Evolutionary conservation across 2,113 vertebrate species (phyloP).

Genomic region (Apodemus speciosus): DNA sequence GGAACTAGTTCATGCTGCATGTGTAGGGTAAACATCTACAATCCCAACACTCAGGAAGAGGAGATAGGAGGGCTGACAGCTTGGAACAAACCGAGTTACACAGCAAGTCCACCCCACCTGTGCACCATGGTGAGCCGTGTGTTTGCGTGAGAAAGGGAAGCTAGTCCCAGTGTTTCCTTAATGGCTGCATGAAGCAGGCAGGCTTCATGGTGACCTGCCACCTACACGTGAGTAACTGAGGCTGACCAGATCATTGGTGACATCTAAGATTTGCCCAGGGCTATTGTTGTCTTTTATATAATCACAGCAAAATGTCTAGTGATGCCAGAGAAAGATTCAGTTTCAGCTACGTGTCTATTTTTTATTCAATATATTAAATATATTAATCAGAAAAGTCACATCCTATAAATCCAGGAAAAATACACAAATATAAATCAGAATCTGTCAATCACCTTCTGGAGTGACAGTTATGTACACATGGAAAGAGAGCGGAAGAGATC

Average conservation of each 20-base stretch:
- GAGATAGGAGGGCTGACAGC: not conserved
- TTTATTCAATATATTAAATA: constrained; percentile 80
- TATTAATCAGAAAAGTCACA: constrained; percentile 83
- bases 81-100: not conserved
- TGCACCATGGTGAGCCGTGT: not conserved
- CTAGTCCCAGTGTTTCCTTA: not conserved
- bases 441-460: constrained; percentile 73
- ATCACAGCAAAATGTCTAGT: rapidly evolving
- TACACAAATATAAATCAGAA: constrained; percentile 87
- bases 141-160: not conserved
- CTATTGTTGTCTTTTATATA: not conserved
- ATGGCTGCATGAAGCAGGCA: not conserved
- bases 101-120: not conserved
- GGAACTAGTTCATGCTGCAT: not conserved
- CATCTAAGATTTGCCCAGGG: not conserved
- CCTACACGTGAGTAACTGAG: not conserved
- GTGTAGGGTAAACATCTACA: not conserved
- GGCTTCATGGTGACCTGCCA: not conserved
- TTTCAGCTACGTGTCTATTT: constrained; percentile 80
- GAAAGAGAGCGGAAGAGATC: constrained; percentile 58
- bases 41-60: not conserved
- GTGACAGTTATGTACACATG: constrained; percentile 86
- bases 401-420: constrained; percentile 83
- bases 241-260: not conserved
- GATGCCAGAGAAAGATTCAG: not conserved